Percentiles rank a stretch among this genome's conserved stretches.
These are phyloP conservation scores for Harpagifer antarcticus DNA, from an alignment of 2,797 vertebrate genomes.

Conservation along the genomic window DNA sequence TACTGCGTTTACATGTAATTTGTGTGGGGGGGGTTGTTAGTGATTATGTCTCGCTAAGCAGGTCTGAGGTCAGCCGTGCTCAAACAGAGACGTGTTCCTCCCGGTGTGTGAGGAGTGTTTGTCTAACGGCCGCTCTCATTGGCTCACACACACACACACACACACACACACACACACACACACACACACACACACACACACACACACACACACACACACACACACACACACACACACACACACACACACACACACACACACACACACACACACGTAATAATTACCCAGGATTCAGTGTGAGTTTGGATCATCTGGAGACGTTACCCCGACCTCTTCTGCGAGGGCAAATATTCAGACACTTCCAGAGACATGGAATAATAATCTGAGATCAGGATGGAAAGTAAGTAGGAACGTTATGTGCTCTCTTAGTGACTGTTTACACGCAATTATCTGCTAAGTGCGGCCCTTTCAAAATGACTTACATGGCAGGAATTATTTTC, in stretches of 20 bases:
- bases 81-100: constrained; percentile 74
- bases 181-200: constrained; percentile 67
- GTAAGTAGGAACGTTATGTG: neutral
- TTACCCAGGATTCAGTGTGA: constrained; percentile 67
- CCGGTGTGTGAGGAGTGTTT: constrained; percentile 77
- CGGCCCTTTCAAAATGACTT: constrained; percentile 16
- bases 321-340: constrained; percentile 53
- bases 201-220: constrained; percentile 54
- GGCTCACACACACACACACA: constrained; percentile 71
- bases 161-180: constrained; percentile 51
- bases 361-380: constrained; percentile 45
- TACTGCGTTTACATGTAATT: constrained; percentile 72
- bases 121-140: constrained; percentile 67
- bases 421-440: constrained; percentile 10
- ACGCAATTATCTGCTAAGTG: constrained; percentile 9
- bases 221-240: constrained; percentile 64
- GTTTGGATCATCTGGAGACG: constrained; percentile 72
- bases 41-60: constrained; percentile 73
- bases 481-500: neutral
- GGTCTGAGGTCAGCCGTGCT: constrained; percentile 73
- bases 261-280: constrained; percentile 63
- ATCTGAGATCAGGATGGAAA: neutral
- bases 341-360: constrained; percentile 45
- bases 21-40: constrained; percentile 55
- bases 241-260: constrained; percentile 57